phyloP scores from a whole-genome alignment of 2,113 vertebrate genomes.

The Ceyx melanurus region DNA sequence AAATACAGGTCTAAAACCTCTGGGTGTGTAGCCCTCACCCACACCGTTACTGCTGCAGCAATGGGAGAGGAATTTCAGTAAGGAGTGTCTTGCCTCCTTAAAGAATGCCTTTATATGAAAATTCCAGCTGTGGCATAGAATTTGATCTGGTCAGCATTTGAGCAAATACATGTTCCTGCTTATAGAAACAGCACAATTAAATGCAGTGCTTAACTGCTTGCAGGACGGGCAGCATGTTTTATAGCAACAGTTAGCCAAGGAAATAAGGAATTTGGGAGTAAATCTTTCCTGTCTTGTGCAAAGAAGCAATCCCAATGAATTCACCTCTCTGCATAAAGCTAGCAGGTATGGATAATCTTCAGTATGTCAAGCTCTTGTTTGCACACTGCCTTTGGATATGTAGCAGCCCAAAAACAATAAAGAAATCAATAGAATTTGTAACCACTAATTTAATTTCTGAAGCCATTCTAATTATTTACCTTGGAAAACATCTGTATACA shows the following conservation, averaged over 20 bases:
- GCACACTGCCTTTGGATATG: background rate
- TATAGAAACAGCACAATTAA: background rate
- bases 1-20: background rate
- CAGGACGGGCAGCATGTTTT: background rate
- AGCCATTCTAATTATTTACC: background rate
- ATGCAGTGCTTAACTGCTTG: background rate
- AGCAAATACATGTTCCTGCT: background rate
- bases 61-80: background rate
- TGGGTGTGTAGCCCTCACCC: background rate
- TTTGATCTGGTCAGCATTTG: background rate
- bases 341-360: background rate
- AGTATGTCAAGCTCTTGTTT: background rate
- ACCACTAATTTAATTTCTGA: background rate
- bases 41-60: background rate
- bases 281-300: background rate
- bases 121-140: background rate
- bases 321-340: background rate
- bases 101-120: background rate
- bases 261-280: background rate
- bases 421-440: background rate
- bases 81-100: background rate
- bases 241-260: background rate
- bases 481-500: background rate
- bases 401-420: background rate
- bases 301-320: background rate